Conservation (phyloP, 1,140 invertebrate species). For the Danaus plexippus region DNA sequence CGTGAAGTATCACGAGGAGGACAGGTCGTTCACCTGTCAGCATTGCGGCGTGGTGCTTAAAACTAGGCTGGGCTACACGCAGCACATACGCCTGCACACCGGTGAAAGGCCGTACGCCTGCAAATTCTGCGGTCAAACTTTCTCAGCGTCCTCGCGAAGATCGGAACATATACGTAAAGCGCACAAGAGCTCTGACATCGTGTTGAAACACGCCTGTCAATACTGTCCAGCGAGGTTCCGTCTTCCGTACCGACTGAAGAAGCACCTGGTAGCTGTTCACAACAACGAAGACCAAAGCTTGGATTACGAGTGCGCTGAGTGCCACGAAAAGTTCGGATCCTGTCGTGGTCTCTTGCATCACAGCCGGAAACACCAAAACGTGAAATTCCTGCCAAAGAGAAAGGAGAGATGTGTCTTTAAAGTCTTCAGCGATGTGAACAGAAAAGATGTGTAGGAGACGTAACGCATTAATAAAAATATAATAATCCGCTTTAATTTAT, state of each 20-base stretch:
- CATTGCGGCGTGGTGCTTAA: conserved; percentile 41
- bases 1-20: conserved; percentile 39
- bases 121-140: conserved; percentile 43
- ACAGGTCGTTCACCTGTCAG: conserved; percentile 34
- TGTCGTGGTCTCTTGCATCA: conserved; percentile 42
- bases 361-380: conserved; percentile 35
- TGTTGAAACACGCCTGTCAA: conserved; percentile 40
- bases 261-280: conserved; percentile 39
- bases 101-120: conserved; percentile 53
- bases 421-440: conserved; percentile 9
- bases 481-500: not conserved
- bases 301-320: conserved; percentile 36
- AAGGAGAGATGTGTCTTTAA: conserved; percentile 10
- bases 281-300: conserved; percentile 12
- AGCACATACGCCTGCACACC: conserved; percentile 48
- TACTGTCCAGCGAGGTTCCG: conserved; percentile 45
- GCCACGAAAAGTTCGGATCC: conserved; percentile 41
- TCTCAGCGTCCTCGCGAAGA: conserved; percentile 46
- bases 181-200: conserved; percentile 29
- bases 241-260: conserved; percentile 39
- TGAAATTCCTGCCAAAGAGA: conserved; percentile 1
- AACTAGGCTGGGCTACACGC: conserved; percentile 40
- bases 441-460: too few relatives aligned
- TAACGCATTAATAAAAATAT: not conserved
- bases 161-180: conserved; percentile 49